Evolutionary conservation across 2,888 invertebrate genomes (phyloP), one percentile per base, ranked within the genome.

Genomic region (Ectemnius cavifrons): DNA sequence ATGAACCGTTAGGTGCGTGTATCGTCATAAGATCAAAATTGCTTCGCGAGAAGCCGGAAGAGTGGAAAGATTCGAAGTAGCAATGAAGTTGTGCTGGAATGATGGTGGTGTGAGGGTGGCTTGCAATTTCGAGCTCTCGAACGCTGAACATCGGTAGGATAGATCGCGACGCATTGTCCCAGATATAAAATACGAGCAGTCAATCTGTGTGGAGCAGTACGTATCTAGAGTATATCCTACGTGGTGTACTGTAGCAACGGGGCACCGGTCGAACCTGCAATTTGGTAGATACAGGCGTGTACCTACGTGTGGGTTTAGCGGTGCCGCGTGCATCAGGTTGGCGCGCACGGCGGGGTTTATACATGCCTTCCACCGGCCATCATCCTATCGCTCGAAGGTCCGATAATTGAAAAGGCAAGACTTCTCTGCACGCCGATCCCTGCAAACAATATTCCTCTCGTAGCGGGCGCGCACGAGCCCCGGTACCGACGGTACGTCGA

Each of bases 321-420:
- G 63, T 73, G 77, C 71, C 67, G 63, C 77, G 63, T 74, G 77
- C 71, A 80, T 64, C 83, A 66, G 63, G 67, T 58, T 60, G 61
- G 52, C 52, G 52, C 14, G 52, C 16, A 37, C 37, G 37, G 37
- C 37, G 8, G 37, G 14, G 52, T 52, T 16, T 64, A 74, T 79
- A 73, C 71, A 68, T 71, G 75, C 73, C 77, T 75, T 81, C 75
- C 79, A 74, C 64, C 82, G 75, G 68, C 78, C 84, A 81, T 81
- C 82, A 77, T 84, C 84, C 74, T 75, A 83, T 83, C 81, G 85
- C 83, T 77, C 69, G 74, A 72, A 85, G 83, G 73, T 74, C 70
- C 82, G 83, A 83, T 86, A 86, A 82, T 86, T 84, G 86, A 87
- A 85, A 85, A 87, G 83, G 79, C 81, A 80, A 82, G 83, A 75